Evolutionary conservation across 2,888 invertebrate species (phyloP).

Genomic region (Rugalucina vietnamica): DNA sequence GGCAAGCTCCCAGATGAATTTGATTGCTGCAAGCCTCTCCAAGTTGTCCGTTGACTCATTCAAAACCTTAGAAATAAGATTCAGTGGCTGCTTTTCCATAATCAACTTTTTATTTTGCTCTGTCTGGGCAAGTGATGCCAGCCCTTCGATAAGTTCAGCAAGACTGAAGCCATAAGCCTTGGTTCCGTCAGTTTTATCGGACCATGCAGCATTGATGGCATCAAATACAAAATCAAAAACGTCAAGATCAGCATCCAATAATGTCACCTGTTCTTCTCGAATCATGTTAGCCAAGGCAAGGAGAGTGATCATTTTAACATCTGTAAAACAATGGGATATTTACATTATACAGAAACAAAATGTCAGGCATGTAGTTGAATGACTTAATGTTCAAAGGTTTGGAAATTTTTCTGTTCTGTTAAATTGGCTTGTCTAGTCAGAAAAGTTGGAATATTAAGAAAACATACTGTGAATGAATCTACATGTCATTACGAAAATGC

Average conservation of each 20-base stretch:
- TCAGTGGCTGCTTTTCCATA: slow-evolving; percentile 62
- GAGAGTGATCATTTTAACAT: slow-evolving; percentile 70
- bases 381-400: too few species aligned
- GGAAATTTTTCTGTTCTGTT: too few species aligned
- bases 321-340: slow-evolving; percentile 66
- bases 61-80: slow-evolving; percentile 49
- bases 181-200: background rate
- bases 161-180: slow-evolving; percentile 71
- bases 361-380: too few species aligned
- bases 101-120: slow-evolving; percentile 72
- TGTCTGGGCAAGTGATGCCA: slow-evolving; percentile 71
- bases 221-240: slow-evolving; percentile 70
- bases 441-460: too few species aligned
- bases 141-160: slow-evolving; percentile 71
- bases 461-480: too few species aligned
- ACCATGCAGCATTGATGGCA: slow-evolving; percentile 46
- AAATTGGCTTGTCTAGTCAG: too few species aligned
- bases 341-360: too few species aligned
- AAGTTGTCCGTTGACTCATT: slow-evolving; percentile 18
- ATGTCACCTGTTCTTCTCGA: slow-evolving; percentile 72
- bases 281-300: slow-evolving; percentile 73
- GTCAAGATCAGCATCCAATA: slow-evolving; percentile 65
- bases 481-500: too few species aligned
- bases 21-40: slow-evolving; percentile 52
- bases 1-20: slow-evolving; percentile 70